Evolutionary conservation across 2,888 invertebrate species (phyloP).

Genomic region (Pogonocherus hispidulus): DNA sequence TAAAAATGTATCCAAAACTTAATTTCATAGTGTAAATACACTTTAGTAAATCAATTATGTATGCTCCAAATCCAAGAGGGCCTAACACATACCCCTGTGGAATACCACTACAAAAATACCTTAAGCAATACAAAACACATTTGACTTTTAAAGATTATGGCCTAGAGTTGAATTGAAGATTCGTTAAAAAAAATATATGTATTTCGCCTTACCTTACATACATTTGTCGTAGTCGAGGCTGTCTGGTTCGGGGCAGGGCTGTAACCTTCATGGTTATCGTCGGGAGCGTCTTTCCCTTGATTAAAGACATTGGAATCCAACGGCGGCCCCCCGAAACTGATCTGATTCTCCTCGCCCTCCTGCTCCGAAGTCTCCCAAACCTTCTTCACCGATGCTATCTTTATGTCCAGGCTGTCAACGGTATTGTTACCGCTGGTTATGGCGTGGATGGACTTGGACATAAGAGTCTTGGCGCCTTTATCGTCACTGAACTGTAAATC

Average conservation of each 20-base stretch:
- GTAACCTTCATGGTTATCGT: constrained; percentile 71
- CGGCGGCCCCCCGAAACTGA: constrained; percentile 55
- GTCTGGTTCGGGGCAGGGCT: constrained; percentile 71
- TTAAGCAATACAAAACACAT: no score
- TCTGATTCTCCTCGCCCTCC: constrained; percentile 66
- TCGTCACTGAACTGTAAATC: constrained; percentile 84
- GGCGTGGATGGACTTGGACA: constrained; percentile 73
- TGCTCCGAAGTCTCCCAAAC: constrained; percentile 80
- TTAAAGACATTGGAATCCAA: constrained; percentile 68
- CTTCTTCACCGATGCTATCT: constrained; percentile 94
- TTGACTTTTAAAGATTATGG: no score
- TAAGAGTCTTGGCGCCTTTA: constrained; percentile 72
- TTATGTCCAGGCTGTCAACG: constrained; percentile 89
- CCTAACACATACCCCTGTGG: no score
- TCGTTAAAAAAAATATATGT: neutral
- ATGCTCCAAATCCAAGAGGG: no score
- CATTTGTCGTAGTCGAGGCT: constrained; percentile 73
- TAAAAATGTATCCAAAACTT: no score
- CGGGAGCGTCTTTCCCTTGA: constrained; percentile 64
- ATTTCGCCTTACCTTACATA: constrained; percentile 79
- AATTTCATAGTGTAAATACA: no score
- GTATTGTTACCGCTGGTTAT: constrained; percentile 80
- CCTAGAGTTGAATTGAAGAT: no score
- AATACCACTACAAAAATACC: no score
- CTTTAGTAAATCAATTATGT: no score